phyloP scores from a whole-genome alignment of 2,888 invertebrate genomes.

The Deladenus siricidicola region DNA sequence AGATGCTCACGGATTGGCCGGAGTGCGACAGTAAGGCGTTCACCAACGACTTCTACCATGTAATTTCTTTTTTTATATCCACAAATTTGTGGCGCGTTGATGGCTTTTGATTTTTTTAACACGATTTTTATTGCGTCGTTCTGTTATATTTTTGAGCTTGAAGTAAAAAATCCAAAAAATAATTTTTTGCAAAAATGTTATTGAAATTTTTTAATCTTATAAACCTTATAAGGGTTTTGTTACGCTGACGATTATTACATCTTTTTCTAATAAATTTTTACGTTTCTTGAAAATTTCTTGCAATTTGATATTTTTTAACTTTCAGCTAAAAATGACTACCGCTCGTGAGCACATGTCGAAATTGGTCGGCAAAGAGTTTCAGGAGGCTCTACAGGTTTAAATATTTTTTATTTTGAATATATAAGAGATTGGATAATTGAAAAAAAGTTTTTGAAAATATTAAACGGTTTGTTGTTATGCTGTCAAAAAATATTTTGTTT shows the following conservation, averaged over 20 bases:
- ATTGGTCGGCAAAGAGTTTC: slow-evolving; percentile 35
- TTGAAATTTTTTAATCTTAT: too few species aligned
- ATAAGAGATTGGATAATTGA: background rate
- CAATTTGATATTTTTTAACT: too few species aligned
- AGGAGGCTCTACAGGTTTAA: slow-evolving; percentile 35
- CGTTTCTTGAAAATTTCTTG: too few species aligned
- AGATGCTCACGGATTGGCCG: slow-evolving; percentile 53
- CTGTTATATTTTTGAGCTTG: too few species aligned
- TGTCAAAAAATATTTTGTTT: too few species aligned
- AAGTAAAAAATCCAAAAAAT: too few species aligned
- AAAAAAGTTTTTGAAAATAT: background rate
- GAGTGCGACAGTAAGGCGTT: slow-evolving; percentile 39
- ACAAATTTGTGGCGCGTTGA: background rate
- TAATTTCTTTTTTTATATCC: slow-evolving; percentile 8
- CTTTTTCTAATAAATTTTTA: too few species aligned
- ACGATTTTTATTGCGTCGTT: too few species aligned
- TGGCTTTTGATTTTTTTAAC: background rate
- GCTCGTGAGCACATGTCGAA: slow-evolving; percentile 50
- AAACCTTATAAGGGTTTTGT: too few species aligned
- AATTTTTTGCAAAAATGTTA: background rate
- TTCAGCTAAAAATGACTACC: slow-evolving; percentile 47
- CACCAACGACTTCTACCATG: slow-evolving; percentile 45
- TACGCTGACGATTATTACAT: too few species aligned
- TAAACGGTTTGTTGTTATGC: too few species aligned
- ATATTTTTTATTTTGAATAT: background rate